A percentile compares a stretch with the other conserved stretches of the same genome.
These are phyloP conservation scores for Empidonax alnorum DNA, from an alignment of 2,113 vertebrate species.

Conservation along the genomic window DNA sequence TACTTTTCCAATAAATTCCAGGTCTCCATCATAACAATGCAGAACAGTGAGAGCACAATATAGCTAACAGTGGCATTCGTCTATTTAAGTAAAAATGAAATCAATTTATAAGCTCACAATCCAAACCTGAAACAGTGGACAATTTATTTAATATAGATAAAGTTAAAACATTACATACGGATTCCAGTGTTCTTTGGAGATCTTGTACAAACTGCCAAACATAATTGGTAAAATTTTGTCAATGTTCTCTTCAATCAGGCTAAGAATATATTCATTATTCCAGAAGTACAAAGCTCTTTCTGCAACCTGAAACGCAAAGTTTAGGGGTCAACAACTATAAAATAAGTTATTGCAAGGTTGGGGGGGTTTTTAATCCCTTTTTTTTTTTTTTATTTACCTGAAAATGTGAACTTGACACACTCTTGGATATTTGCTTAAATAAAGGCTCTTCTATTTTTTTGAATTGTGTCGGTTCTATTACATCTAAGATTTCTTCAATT, in stretches of 20 bases:
- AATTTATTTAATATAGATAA: background rate
- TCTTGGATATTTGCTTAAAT: constrained; percentile 96
- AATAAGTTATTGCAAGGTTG: background rate
- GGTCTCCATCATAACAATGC: background rate
- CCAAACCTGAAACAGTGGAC: background rate
- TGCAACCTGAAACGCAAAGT: constrained; percentile 86
- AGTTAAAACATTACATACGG: constrained; percentile 79
- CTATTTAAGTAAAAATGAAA: background rate
- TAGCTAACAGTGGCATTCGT: background rate
- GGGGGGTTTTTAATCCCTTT: background rate
- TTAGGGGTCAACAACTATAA: background rate
- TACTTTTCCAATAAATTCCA: background rate
- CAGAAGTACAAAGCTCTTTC: constrained; percentile 97
- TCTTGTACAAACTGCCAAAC: constrained; percentile 96
- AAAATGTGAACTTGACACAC: constrained; percentile 97
- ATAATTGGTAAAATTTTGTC: constrained; percentile 95
- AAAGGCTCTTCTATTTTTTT: constrained; percentile 97
- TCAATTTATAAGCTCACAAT: background rate
- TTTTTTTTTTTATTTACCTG: constrained; percentile 80
- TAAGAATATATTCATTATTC: constrained; percentile 99
- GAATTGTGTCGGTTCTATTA: constrained; percentile 97
- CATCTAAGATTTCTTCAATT: constrained; percentile 97
- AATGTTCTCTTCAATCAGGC: constrained; percentile 97
- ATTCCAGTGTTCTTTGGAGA: constrained; percentile 99
- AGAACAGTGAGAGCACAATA: background rate